Percentiles rank a stretch among this genome's conserved stretches.
These are phyloP conservation scores for cattle (Bos taurus) DNA, from an alignment of 2,113 vertebrate species.

Conservation along the genomic window DNA sequence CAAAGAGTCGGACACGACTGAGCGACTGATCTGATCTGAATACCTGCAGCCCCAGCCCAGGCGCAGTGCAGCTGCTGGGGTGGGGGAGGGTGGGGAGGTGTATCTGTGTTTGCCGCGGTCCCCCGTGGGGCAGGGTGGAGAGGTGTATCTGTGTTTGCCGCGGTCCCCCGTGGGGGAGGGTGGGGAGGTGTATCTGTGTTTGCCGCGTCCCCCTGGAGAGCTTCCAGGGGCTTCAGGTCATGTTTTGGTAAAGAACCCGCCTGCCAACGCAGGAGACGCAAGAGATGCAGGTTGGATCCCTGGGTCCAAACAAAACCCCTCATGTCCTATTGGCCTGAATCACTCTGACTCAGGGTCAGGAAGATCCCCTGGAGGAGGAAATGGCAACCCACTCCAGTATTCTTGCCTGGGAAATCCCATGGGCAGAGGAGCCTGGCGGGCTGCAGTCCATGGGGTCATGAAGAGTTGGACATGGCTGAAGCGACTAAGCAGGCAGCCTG, in stretches of 20 bases:
- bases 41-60: not conserved
- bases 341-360: not conserved
- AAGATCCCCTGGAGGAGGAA: not conserved
- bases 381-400: not conserved
- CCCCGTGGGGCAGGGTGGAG: not conserved
- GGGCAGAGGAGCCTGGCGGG: not conserved
- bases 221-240: not conserved
- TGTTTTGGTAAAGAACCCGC: not conserved
- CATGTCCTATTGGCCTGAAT: not conserved
- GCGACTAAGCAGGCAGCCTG: not conserved
- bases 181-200: accelerated
- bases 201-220: not conserved
- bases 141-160: accelerated
- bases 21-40: too few species aligned
- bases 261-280: not conserved
- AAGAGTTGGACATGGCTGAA: not conserved
- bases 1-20: too few species aligned
- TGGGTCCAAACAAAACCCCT: not conserved
- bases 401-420: not conserved
- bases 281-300: not conserved
- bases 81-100: accelerated
- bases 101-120: accelerated
- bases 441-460: not conserved
- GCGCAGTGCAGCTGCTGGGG: not conserved
- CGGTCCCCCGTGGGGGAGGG: not conserved